Evolutionary conservation across 2,888 invertebrate genomes (phyloP).

Genomic region (Meiosimyza decipiens): DNA sequence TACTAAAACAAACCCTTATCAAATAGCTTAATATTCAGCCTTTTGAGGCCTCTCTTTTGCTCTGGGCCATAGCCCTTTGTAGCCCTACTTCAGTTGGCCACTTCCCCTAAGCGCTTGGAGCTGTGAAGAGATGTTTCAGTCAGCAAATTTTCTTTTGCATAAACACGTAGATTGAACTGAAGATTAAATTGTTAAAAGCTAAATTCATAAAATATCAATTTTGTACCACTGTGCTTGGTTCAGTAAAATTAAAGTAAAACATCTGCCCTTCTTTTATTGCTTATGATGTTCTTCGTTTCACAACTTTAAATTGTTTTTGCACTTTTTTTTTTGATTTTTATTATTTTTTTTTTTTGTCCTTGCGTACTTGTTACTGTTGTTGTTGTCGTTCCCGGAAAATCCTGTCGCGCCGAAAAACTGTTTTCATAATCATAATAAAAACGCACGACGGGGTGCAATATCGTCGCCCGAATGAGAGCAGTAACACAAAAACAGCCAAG

Average conservation of each 20-base stretch:
- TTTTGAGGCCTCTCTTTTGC: no score
- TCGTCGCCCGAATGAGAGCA: not conserved
- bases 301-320: conserved; percentile 3
- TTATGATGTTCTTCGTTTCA: not conserved
- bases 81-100: no score
- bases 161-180: no score
- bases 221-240: no score
- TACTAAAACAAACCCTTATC: no score
- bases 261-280: conserved; percentile 12
- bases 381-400: conserved; percentile 16
- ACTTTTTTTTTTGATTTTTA: not conserved
- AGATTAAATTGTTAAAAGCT: no score
- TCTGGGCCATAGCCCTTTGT: no score
- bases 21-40: no score
- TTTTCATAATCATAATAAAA: conserved; percentile 29
- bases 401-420: conserved; percentile 26
- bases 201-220: no score
- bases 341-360: not conserved
- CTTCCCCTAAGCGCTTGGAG: no score
- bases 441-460: conserved; percentile 1
- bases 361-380: not conserved
- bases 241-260: conserved; percentile 26
- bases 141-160: no score
- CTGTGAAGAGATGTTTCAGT: no score
- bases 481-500: not conserved